A percentile compares a stretch with the other conserved stretches of the same genome.
phyloP scores from a whole-genome alignment of 1,140 invertebrate species.

The Drosophila navojoa region DNA sequence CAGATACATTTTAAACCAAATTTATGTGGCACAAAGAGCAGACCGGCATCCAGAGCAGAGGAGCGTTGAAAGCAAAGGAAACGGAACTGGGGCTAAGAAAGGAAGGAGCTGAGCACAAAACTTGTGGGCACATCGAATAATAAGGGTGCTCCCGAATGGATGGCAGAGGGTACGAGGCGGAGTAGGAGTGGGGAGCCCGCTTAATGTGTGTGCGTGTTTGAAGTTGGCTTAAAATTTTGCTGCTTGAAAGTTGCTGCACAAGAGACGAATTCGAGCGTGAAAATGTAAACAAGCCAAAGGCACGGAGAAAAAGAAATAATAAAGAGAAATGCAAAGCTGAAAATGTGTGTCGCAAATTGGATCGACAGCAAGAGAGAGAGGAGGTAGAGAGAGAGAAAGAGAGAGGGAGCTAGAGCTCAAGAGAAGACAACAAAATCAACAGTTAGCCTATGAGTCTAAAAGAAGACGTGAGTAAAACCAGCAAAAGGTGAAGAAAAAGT shows the following conservation, averaged over 20 bases:
- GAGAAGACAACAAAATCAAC: constrained; percentile 68
- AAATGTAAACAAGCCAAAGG: constrained; percentile 74
- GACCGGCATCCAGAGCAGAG: constrained; percentile 33
- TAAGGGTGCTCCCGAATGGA: neutral
- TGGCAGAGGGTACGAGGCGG: neutral
- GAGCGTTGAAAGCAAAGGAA: constrained; percentile 54
- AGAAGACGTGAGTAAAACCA: constrained; percentile 2
- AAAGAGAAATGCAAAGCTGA: constrained; percentile 21
- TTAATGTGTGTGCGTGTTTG: constrained; percentile 75
- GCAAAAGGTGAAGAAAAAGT: constrained; percentile 9
- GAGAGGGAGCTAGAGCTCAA: constrained; percentile 16
- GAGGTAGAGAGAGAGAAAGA: neutral
- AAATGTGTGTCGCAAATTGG: constrained; percentile 72
- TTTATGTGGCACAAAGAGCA: constrained; percentile 73
- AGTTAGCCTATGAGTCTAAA: constrained; percentile 81
- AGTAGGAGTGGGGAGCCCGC: constrained; percentile 36
- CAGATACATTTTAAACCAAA: constrained; percentile 79
- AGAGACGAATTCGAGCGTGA: constrained; percentile 76
- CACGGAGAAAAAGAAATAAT: constrained; percentile 19
- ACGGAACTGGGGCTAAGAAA: constrained; percentile 51
- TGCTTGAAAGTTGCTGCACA: constrained; percentile 75
- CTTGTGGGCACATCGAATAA: neutral
- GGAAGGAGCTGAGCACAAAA: constrained; percentile 5
- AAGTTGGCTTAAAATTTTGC: constrained; percentile 64
- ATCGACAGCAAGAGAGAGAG: constrained; percentile 23